These are phyloP conservation scores for Parthenolecanium corni DNA, from an alignment of 2,888 invertebrate genomes.

Conservation along the genomic window DNA sequence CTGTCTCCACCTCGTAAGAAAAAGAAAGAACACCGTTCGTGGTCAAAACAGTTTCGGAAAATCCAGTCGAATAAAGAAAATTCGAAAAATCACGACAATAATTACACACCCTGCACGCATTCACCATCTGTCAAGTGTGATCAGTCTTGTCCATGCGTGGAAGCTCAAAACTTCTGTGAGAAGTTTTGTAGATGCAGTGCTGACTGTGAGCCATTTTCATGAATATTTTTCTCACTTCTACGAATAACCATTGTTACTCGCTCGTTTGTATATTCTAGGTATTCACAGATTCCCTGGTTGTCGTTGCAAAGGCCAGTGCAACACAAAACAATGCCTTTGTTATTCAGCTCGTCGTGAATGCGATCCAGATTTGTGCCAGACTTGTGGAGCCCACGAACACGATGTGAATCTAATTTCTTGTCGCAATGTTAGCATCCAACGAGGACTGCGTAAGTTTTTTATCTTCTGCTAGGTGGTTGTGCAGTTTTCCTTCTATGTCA, in stretches of 20 bases:
- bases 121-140: slow-evolving; percentile 83
- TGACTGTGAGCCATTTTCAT: slow-evolving; percentile 58
- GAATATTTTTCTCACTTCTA: neutral
- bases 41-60: slow-evolving; percentile 92
- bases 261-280: slow-evolving; percentile 42
- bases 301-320: slow-evolving; percentile 95
- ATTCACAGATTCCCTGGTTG: slow-evolving; percentile 96
- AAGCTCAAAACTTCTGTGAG: slow-evolving; percentile 94
- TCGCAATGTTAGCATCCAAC: slow-evolving; percentile 85
- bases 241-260: neutral
- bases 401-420: slow-evolving; percentile 66
- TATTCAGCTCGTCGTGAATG: slow-evolving; percentile 97
- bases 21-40: slow-evolving; percentile 87
- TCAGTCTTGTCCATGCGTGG: slow-evolving; percentile 77
- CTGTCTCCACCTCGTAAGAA: slow-evolving; percentile 83
- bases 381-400: slow-evolving; percentile 88
- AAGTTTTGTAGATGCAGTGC: slow-evolving; percentile 95
- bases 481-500: no score
- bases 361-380: slow-evolving; percentile 93
- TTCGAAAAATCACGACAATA: slow-evolving; percentile 63
- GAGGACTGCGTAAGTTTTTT: slow-evolving; percentile 67
- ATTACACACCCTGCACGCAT: slow-evolving; percentile 94
- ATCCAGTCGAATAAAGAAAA: slow-evolving; percentile 85
- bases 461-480: no score
- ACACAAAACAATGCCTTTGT: slow-evolving; percentile 98